Percentiles rank a stretch among this genome's conserved stretches.
Conservation (phyloP, 2,113 vertebrate species). For the Dasyprocta punctata region DNA sequence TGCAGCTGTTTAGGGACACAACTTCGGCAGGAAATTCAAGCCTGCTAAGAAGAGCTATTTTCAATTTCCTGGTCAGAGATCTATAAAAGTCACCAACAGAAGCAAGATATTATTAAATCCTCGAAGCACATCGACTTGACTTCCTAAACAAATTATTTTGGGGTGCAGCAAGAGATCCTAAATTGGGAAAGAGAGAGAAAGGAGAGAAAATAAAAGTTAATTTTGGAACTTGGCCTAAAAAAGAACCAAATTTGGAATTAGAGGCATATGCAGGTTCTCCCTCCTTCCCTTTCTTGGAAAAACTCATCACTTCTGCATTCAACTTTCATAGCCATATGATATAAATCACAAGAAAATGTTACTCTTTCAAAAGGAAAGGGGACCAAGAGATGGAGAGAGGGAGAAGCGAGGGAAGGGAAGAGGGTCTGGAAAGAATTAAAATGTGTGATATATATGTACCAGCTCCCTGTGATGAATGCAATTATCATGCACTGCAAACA, state of each 20-base stretch:
- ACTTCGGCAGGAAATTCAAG: not conserved
- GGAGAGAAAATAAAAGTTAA: not conserved
- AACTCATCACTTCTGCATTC: not conserved
- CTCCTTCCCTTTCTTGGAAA: not conserved
- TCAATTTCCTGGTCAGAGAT: not conserved
- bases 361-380: not conserved
- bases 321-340: not conserved
- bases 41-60: not conserved
- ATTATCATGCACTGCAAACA: no score
- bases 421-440: no score
- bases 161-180: not conserved
- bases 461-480: not conserved
- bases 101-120: not conserved
- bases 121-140: not conserved
- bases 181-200: not conserved
- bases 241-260: not conserved
- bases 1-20: not conserved
- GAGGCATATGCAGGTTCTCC: not conserved
- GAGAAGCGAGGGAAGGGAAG: no score
- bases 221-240: not conserved
- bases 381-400: no score
- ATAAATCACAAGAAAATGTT: not conserved
- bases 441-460: not conserved
- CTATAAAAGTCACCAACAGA: not conserved
- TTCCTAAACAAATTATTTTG: not conserved